Percentiles rank a stretch among this genome's conserved stretches.
These are phyloP conservation scores for Spodoptera frugiperda DNA, from an alignment of 1,140 invertebrate genomes.

Conservation along the genomic window DNA sequence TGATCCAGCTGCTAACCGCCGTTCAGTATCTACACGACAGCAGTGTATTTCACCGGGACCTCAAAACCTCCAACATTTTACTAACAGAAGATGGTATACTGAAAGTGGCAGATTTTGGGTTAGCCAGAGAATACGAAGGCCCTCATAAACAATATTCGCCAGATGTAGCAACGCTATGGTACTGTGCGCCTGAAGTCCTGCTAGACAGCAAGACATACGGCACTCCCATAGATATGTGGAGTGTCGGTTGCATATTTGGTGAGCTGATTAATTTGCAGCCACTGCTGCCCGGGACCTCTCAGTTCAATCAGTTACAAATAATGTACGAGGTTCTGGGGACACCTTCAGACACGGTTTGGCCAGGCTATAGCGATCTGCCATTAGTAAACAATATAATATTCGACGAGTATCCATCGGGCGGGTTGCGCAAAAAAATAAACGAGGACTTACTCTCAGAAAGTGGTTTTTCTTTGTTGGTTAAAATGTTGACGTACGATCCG, in stretches of 20 bases:
- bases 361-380: too few relatives aligned
- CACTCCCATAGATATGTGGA: conserved; percentile 99
- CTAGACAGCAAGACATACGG: conserved; percentile 97
- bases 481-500: too few relatives aligned
- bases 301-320: too few relatives aligned
- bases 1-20: conserved; percentile 96
- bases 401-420: too few relatives aligned
- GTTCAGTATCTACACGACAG: conserved; percentile 98
- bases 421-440: too few relatives aligned
- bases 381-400: too few relatives aligned
- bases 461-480: too few relatives aligned
- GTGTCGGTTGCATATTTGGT: conserved; percentile 99
- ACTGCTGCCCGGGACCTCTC: too few relatives aligned
- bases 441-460: too few relatives aligned
- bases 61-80: conserved; percentile 99
- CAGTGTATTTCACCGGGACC: conserved; percentile 99
- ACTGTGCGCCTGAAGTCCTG: conserved; percentile 96
- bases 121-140: conserved; percentile 99
- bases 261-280: too few relatives aligned
- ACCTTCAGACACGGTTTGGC: too few relatives aligned
- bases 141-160: conserved; percentile 98
- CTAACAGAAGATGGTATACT: conserved; percentile 97
- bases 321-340: too few relatives aligned
- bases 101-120: conserved; percentile 98
- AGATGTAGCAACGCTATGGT: conserved; percentile 99